Evolutionary conservation across 1,140 invertebrate species (phyloP), one percentile per base, ranked within the genome.

Genomic region (Ladona fulva): DNA sequence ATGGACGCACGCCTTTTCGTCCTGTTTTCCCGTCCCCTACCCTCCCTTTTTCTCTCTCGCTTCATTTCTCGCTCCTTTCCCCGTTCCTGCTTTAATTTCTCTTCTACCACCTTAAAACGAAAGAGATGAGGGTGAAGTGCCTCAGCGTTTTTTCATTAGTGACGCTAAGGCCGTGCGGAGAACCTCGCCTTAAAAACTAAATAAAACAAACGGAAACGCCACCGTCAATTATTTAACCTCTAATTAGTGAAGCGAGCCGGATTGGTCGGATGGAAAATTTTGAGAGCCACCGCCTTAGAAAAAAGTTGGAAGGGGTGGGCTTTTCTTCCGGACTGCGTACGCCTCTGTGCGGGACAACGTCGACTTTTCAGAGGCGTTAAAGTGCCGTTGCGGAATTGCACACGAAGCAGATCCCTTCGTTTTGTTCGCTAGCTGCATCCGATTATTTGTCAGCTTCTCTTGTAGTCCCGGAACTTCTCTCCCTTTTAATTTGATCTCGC

Each of bases 201-300:
- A 19, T 19, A 66, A 66, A 22, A 16, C 16, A 66, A 66, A 66
- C 52, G 52, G 52, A 66, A 66, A 66, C 52, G n/a, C 16, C 16
- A 66, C 1, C 52, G 16, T 66, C 52, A 16, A 66, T 66, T 66
- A 66, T 66, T 66, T 66, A 66, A 66, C 52, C 52, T 66, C 52
- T 66, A 66, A 66, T 66, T 66, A 66, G 52, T 66, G 52, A 66
- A 66, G n/a, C 52, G 52, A 66, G 52, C 52, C 3, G 52, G 52
- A 66, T 66, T 66, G n/a, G 52, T 66, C 52, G 52, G 52, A 12
- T 12, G 52, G 52, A 12, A 12, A 66, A 6, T 66, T 66, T 66
- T 66, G 16, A 66, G 16, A 5, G 16, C n/a, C 52, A 12, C 44
- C 44, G 44, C 10, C 44, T 19, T 1, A 66, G 52, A 16, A 66